A percentile compares a stretch with the other conserved stretches of the same genome.
phyloP scores from a whole-genome alignment of 1,140 invertebrate species.

The Drosophila oshimai region DNA sequence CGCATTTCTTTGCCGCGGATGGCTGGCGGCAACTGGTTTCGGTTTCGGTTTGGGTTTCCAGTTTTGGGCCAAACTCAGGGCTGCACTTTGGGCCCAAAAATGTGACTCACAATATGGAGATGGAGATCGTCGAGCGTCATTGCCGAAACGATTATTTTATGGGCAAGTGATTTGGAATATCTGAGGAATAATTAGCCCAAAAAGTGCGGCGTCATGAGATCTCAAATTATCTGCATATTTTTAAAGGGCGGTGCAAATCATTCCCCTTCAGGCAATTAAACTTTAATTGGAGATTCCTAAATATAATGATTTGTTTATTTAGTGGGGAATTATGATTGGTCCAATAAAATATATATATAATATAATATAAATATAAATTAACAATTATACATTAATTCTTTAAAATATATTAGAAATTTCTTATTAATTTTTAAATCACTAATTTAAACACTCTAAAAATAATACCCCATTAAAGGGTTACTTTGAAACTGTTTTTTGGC shows the following conservation, averaged over 20 bases:
- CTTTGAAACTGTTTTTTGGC: not conserved
- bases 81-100: constrained; percentile 7
- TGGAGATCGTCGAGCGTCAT: constrained; percentile 1
- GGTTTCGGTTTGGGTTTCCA: constrained; percentile 33
- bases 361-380: not conserved
- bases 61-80: constrained; percentile 13
- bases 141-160: constrained; percentile 5
- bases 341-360: too few relatives aligned
- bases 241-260: too few relatives aligned
- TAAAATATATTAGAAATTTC: not conserved
- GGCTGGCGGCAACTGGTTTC: constrained; percentile 15
- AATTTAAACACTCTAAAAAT: too few relatives aligned
- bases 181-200: constrained; percentile 19
- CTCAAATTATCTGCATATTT: too few relatives aligned
- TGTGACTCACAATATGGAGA: constrained; percentile 25
- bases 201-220: constrained; percentile 7
- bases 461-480: too few relatives aligned
- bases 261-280: too few relatives aligned
- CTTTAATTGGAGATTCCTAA: not conserved
- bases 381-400: not conserved
- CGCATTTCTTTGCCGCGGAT: constrained; percentile 28
- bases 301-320: not conserved
- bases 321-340: not conserved
- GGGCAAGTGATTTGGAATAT: not conserved
- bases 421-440: not conserved